Evolutionary conservation across 2,113 vertebrate genomes (phyloP).

Genomic region (Malaclemys terrapin): DNA sequence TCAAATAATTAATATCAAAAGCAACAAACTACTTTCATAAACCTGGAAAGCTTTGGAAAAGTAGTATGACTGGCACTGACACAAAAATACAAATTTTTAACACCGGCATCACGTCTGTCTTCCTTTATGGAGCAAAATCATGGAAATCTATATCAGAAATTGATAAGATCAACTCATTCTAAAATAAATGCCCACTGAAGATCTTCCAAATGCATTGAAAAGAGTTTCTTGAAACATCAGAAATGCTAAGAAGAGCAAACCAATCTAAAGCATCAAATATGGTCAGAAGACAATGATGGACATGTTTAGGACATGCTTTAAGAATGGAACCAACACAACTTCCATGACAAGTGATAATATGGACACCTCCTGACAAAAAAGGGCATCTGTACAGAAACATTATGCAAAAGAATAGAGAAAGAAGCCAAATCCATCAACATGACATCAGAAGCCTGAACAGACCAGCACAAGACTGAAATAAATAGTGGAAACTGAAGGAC

Average conservation of each 20-base stretch:
- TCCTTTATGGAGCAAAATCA: neutral
- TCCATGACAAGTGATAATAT: neutral
- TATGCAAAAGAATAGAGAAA: neutral
- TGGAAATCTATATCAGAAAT: neutral
- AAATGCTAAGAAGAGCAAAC: neutral
- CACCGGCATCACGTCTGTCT: no score
- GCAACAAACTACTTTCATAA: no score
- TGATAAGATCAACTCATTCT: neutral
- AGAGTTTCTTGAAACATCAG: neutral
- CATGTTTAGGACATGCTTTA: neutral
- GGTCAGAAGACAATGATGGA: neutral
- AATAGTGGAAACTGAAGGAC: neutral
- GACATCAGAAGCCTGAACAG: neutral
- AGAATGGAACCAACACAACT: neutral
- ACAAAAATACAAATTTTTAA: no score
- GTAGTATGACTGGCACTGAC: no score
- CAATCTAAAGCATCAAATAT: neutral
- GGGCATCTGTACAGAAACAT: neutral
- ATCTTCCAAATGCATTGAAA: neutral
- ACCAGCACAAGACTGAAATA: neutral
- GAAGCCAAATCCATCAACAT: neutral
- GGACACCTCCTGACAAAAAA: neutral
- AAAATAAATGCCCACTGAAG: neutral
- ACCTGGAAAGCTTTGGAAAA: no score
- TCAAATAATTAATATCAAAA: no score